Evolutionary conservation across 2,797 vertebrate species (phyloP).

Genomic region (Sebastes cheni): DNA sequence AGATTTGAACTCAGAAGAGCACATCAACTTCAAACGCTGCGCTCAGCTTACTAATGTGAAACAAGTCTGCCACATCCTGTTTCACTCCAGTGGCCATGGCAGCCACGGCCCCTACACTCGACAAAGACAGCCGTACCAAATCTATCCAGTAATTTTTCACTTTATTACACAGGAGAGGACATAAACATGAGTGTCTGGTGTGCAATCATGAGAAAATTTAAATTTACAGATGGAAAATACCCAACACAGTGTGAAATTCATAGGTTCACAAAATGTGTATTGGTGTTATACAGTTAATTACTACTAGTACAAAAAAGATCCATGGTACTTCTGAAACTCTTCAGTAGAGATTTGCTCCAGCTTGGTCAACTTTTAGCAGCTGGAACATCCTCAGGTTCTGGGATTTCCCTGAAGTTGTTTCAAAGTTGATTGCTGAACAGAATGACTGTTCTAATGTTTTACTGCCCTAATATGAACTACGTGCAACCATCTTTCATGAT

Average conservation of each 20-base stretch:
- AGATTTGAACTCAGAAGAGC: not conserved
- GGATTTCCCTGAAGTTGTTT: not conserved
- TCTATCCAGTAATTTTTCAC: too few species aligned
- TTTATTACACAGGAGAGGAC: too few species aligned
- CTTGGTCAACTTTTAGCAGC: too few species aligned
- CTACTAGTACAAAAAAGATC: too few species aligned
- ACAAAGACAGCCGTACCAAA: not conserved
- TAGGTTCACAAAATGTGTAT: too few species aligned
- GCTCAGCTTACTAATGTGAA: not conserved
- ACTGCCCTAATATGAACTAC: not conserved
- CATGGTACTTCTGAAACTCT: too few species aligned
- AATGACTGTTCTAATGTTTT: not conserved
- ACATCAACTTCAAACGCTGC: not conserved
- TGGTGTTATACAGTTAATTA: too few species aligned
- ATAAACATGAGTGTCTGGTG: too few species aligned
- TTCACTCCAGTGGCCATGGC: not conserved
- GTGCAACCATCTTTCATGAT: not conserved
- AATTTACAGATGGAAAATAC: too few species aligned
- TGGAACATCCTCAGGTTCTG: not conserved
- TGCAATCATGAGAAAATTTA: too few species aligned
- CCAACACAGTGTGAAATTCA: too few species aligned
- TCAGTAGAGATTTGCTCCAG: too few species aligned
- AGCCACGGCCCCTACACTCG: not conserved
- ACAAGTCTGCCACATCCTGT: slow-evolving; percentile 73
- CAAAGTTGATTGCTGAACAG: not conserved